Evolutionary conservation across 2,797 vertebrate genomes (phyloP).

Genomic region (Gymnoscopelus microlampas): DNA sequence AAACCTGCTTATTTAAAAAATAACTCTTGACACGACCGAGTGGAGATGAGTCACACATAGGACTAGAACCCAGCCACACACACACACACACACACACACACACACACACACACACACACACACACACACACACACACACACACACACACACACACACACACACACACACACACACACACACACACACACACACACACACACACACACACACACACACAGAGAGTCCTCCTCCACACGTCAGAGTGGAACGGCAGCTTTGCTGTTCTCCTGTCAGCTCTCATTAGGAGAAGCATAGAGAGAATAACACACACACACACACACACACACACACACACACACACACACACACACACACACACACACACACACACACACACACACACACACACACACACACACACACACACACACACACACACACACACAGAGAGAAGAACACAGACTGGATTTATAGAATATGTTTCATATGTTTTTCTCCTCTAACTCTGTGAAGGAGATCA

Average conservation of each 20-base stretch:
- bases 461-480: constrained; percentile 57
- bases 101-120: too few relatives aligned
- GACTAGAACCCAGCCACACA: constrained; percentile 53
- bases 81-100: constrained; percentile 65
- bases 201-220: too few relatives aligned
- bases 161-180: too few relatives aligned
- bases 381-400: too few relatives aligned
- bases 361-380: too few relatives aligned
- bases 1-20: constrained; percentile 32
- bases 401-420: too few relatives aligned
- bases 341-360: too few relatives aligned
- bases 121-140: too few relatives aligned
- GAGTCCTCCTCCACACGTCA: constrained; percentile 72
- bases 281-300: constrained; percentile 75
- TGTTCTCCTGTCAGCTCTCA: constrained; percentile 75
- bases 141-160: constrained; percentile 7
- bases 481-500: constrained; percentile 68
- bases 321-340: too few relatives aligned
- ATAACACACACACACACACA: too few relatives aligned
- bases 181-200: too few relatives aligned
- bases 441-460: constrained; percentile 55
- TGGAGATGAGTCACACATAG: constrained; percentile 68
- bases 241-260: constrained; percentile 67
- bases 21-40: constrained; percentile 54
- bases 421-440: constrained; percentile 67